These are phyloP conservation scores for Chelonoidis abingdonii DNA, from an alignment of 2,113 vertebrate genomes.

Conservation along the genomic window DNA sequence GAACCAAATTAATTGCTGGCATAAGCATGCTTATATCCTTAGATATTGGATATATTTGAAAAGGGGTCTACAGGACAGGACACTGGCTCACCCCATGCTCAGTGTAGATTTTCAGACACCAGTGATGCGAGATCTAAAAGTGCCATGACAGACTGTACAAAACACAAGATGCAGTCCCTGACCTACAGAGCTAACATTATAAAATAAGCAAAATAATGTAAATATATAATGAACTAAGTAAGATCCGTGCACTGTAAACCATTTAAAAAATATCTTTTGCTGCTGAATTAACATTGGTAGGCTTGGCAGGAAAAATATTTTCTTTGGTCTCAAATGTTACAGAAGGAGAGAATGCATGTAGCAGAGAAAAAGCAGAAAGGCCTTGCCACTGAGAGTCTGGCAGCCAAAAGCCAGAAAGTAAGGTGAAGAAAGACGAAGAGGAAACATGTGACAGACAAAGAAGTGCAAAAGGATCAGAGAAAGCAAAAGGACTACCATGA, in stretches of 20 bases:
- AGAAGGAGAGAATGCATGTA: background rate
- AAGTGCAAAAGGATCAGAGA: background rate
- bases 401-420: background rate
- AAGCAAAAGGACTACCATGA: background rate
- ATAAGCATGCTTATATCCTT: background rate
- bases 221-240: background rate
- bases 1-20: background rate
- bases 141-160: background rate
- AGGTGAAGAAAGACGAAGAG: no score
- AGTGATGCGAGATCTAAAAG: background rate
- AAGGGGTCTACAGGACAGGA: background rate
- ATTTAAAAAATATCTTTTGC: background rate
- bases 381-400: background rate
- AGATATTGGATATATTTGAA: background rate
- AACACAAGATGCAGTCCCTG: background rate
- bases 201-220: background rate
- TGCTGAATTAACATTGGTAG: background rate
- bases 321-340: background rate
- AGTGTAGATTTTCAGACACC: background rate
- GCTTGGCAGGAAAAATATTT: background rate
- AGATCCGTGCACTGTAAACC: background rate
- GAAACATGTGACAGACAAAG: background rate
- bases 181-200: background rate
- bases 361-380: background rate
- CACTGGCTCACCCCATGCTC: background rate